These are phyloP conservation scores for Hydrocynus forskahlii DNA, from an alignment of 2,797 vertebrate species.

Conservation along the genomic window DNA sequence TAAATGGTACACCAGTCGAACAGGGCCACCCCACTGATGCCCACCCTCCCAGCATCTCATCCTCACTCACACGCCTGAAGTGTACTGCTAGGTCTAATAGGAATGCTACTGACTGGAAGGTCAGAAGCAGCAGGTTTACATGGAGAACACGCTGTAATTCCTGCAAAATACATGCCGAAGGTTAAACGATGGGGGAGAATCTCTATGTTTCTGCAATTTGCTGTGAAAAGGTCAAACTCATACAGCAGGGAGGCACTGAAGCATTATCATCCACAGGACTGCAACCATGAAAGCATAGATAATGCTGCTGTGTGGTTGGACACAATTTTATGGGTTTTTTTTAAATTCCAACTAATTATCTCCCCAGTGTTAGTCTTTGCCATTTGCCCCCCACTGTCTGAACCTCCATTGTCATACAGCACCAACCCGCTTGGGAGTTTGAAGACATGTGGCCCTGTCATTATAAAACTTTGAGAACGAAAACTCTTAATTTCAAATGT, in stretches of 20 bases:
- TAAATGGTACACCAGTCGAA: slow-evolving; percentile 50
- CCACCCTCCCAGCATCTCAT: slow-evolving; percentile 22
- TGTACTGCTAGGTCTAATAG: neutral
- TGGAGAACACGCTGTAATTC: slow-evolving; percentile 11
- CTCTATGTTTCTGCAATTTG: slow-evolving; percentile 33
- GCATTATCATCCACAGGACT: slow-evolving; percentile 26
- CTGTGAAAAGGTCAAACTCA: slow-evolving; percentile 42
- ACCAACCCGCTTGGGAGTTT: neutral
- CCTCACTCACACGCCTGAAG: neutral
- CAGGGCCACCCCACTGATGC: slow-evolving; percentile 17
- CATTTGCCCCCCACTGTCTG: slow-evolving; percentile 6
- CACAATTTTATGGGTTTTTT: slow-evolving; percentile 3
- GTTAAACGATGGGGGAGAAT: slow-evolving; percentile 19
- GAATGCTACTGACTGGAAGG: neutral
- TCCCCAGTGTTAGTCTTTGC: neutral
- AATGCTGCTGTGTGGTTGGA: slow-evolving; percentile 3
- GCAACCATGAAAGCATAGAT: slow-evolving; percentile 11
- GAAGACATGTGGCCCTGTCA: neutral
- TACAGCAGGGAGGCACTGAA: slow-evolving; percentile 4
- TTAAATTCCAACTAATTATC: neutral
- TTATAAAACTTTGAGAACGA: neutral
- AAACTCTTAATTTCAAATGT: too few species aligned
- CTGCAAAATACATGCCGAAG: slow-evolving; percentile 22
- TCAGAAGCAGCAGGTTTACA: neutral
- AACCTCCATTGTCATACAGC: neutral